phyloP scores from a whole-genome alignment of 2,797 vertebrate genomes.

The Mus minutoides region DNA sequence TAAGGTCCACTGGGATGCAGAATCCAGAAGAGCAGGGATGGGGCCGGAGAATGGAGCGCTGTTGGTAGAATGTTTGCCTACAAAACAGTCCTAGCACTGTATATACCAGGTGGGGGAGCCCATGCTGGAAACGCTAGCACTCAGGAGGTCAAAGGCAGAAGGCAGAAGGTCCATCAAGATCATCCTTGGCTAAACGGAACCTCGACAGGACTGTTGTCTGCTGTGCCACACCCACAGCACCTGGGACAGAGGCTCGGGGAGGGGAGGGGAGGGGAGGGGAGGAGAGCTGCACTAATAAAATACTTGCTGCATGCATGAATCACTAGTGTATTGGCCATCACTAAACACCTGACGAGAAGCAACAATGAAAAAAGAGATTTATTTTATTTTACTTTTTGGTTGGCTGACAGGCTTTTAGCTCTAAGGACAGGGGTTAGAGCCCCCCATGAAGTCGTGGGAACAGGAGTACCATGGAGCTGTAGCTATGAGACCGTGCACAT shows the following conservation, averaged over 20 bases:
- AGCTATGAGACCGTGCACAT: neutral
- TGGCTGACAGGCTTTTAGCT: neutral
- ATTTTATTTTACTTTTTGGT: neutral
- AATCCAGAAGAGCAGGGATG: neutral
- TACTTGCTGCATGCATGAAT: neutral
- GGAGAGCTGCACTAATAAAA: neutral
- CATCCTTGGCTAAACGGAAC: neutral
- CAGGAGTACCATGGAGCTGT: neutral
- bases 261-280: neutral
- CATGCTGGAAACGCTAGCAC: neutral
- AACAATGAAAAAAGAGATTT: neutral
- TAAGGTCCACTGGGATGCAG: neutral
- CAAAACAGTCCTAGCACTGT: neutral
- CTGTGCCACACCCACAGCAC: neutral
- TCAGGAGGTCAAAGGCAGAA: neutral
- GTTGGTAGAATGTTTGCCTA: neutral
- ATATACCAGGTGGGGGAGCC: no score
- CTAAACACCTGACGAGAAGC: neutral
- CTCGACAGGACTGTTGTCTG: neutral
- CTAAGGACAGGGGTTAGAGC: neutral
- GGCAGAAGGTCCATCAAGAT: neutral
- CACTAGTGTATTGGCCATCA: neutral
- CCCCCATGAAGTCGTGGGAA: neutral
- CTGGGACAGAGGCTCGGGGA: neutral
- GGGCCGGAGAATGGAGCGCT: neutral